Percentiles rank a stretch among this genome's conserved stretches.
Evolutionary conservation across 2,888 invertebrate species (phyloP).

Genomic region (Elegia similella): DNA sequence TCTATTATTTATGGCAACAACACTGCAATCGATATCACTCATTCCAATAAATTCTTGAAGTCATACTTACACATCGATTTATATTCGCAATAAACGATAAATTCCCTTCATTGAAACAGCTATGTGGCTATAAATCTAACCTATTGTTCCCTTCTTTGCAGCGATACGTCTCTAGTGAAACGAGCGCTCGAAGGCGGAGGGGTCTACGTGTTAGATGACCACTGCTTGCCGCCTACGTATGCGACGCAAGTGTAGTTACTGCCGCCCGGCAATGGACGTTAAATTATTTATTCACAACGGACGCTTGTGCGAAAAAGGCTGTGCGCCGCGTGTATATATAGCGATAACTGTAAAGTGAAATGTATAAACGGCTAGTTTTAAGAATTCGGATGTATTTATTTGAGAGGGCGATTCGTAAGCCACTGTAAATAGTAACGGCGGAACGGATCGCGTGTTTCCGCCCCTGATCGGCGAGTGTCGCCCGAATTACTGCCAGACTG

Average conservation of each 20-base stretch:
- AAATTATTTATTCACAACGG: slow-evolving; percentile 72
- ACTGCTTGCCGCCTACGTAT: slow-evolving; percentile 87
- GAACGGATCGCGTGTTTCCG: slow-evolving; percentile 59
- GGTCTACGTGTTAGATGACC: slow-evolving; percentile 89
- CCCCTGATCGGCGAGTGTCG: slow-evolving; percentile 63
- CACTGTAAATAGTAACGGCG: slow-evolving; percentile 72
- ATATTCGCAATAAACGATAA: slow-evolving; percentile 17
- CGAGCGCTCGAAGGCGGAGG: slow-evolving; percentile 84
- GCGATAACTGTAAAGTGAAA: slow-evolving; percentile 77
- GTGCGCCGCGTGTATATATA: slow-evolving; percentile 81
- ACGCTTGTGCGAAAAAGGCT: slow-evolving; percentile 77
- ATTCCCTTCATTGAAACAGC: slow-evolving; percentile 10
- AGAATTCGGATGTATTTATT: slow-evolving; percentile 79
- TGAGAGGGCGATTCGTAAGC: slow-evolving; percentile 65
- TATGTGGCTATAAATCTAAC: slow-evolving; percentile 19
- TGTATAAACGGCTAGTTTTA: slow-evolving; percentile 78
- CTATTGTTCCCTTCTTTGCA: slow-evolving; percentile 65
- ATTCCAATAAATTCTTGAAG: not conserved
- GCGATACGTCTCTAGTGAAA: slow-evolving; percentile 86
- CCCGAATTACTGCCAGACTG: slow-evolving; percentile 30
- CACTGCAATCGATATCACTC: not conserved
- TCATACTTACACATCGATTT: not conserved
- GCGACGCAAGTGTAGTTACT: slow-evolving; percentile 88
- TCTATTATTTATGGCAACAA: not conserved
- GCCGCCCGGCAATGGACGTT: slow-evolving; percentile 53